These are phyloP conservation scores for Chrysochloris asiatica DNA, from an alignment of 2,113 vertebrate genomes.

Conservation along the genomic window DNA sequence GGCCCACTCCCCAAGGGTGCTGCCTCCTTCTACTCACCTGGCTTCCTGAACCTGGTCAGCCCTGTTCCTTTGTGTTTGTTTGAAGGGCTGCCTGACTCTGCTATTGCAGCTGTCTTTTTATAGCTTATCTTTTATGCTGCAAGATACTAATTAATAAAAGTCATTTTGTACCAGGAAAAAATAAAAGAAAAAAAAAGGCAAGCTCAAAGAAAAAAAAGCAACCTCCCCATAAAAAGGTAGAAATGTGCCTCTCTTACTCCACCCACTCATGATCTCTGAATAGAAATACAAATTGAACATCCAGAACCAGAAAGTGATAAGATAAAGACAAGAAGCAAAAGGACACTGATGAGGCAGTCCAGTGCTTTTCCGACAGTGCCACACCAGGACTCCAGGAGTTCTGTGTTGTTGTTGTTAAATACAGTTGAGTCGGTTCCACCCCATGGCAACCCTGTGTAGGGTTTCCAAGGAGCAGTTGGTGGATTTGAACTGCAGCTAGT, in stretches of 20 bases:
- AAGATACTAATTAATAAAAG: slow-evolving; percentile 54
- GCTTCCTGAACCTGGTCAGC: neutral
- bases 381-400: neutral
- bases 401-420: no score
- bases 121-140: neutral
- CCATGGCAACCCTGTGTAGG: no score
- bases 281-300: neutral
- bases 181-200: neutral
- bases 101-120: no score
- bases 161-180: neutral
- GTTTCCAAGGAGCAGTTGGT: no score
- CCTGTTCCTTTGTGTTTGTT: neutral
- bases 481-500: no score
- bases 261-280: neutral
- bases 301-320: neutral
- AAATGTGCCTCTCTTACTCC: slow-evolving; percentile 8
- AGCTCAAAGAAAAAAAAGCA: neutral
- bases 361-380: neutral
- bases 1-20: slow-evolving; percentile 86
- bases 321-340: neutral
- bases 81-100: neutral
- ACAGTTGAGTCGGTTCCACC: no score
- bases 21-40: slow-evolving; percentile 79
- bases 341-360: neutral
- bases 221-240: neutral